A percentile compares a stretch with the other conserved stretches of the same genome.
These are phyloP conservation scores for Catagonus wagneri DNA, from an alignment of 2,113 vertebrate species.

Conservation along the genomic window DNA sequence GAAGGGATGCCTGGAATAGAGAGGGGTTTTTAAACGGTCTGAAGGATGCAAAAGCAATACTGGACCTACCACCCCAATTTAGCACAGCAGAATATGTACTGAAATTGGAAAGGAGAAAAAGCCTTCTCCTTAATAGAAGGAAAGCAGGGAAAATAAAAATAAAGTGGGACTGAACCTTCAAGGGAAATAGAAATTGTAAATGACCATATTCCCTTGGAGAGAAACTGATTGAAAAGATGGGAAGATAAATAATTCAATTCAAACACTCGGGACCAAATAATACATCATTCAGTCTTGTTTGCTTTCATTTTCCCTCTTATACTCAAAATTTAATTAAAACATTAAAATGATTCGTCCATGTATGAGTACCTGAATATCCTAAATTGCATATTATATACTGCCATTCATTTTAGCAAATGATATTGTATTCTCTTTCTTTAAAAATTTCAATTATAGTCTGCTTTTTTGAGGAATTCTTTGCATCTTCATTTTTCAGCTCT, in stretches of 20 bases:
- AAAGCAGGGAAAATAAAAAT: not conserved
- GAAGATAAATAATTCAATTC: conserved; percentile 23
- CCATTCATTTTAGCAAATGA: conserved; percentile 27
- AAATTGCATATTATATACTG: not conserved
- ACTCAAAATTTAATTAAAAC: conserved; percentile 32
- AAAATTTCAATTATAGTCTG: not conserved
- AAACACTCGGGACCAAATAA: not conserved
- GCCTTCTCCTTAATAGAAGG: not conserved
- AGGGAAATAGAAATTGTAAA: conserved; percentile 46
- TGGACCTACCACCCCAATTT: not conserved
- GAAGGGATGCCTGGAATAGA: not conserved
- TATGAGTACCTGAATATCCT: not conserved
- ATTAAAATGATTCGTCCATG: not conserved
- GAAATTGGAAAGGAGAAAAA: not conserved
- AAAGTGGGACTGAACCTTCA: not conserved
- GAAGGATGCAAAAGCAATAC: not conserved
- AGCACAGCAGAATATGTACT: not conserved
- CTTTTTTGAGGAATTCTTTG: not conserved
- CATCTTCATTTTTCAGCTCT: not conserved
- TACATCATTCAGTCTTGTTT: not conserved
- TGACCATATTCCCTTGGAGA: not conserved
- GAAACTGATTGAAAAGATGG: conserved; percentile 42
- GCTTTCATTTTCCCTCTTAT: not conserved
- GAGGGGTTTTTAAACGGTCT: not conserved
- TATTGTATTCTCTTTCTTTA: not conserved